phyloP scores from a whole-genome alignment of 2,797 vertebrate species.

The Somateria mollissima region DNA sequence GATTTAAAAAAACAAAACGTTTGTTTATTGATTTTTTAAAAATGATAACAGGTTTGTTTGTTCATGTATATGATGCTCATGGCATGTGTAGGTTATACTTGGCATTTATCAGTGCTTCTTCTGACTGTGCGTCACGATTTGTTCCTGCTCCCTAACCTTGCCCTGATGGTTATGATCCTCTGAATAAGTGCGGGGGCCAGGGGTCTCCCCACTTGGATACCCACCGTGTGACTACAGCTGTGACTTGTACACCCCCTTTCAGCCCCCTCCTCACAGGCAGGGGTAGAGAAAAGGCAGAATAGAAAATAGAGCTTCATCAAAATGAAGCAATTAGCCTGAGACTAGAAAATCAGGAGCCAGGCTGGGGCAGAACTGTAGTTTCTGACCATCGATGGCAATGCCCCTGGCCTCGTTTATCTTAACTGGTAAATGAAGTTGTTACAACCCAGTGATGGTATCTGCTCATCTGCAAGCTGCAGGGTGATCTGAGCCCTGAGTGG shows the following conservation, averaged over 20 bases:
- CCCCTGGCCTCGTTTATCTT: neutral
- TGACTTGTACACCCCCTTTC: neutral
- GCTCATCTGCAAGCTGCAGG: neutral
- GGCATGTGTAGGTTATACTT: neutral
- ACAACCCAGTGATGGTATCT: too few relatives aligned
- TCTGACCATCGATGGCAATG: neutral
- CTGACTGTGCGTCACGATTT: accelerated
- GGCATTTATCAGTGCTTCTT: neutral
- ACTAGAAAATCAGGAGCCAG: neutral
- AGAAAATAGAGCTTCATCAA: neutral
- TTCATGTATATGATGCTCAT: neutral
- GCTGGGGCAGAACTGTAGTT: neutral
- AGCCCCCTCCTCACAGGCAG: neutral
- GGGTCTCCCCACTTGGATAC: neutral
- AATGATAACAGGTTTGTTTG: neutral
- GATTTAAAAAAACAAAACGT: too few relatives aligned
- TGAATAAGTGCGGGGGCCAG: neutral
- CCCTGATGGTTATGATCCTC: neutral
- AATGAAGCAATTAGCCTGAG: neutral
- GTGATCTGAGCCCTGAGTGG: neutral
- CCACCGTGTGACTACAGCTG: neutral
- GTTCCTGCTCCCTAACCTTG: neutral
- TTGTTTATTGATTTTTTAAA: neutral
- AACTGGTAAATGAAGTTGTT: neutral
- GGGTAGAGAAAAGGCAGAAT: neutral